Conservation (phyloP, 2,113 vertebrate species). For the Phyllopteryx taeniolatus region DNA sequence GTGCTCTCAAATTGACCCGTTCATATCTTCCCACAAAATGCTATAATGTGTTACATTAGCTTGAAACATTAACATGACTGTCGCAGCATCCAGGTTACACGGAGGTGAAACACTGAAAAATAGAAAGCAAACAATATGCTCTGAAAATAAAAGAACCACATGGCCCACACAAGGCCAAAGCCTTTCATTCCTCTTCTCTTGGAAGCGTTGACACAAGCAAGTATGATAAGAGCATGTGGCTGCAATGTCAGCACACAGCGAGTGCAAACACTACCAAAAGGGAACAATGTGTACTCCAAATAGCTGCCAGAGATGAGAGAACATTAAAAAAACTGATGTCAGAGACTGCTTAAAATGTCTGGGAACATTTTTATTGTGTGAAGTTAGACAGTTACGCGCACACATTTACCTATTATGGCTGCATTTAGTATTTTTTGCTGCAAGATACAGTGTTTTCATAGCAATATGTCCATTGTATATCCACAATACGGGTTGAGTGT, state of each 20-base stretch:
- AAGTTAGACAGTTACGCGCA: not conserved
- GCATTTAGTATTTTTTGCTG: not conserved
- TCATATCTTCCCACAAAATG: not conserved
- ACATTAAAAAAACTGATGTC: not conserved
- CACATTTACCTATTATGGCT: not conserved
- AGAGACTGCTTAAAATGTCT: not conserved
- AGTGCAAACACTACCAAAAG: constrained; percentile 3
- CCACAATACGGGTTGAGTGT: no score
- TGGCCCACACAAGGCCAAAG: not conserved
- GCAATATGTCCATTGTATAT: not conserved
- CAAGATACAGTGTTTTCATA: not conserved
- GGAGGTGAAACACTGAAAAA: not conserved
- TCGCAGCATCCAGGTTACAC: not conserved
- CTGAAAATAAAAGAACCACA: constrained; percentile 1
- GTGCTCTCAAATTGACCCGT: not conserved
- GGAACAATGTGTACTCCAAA: constrained; percentile 4
- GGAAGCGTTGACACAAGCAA: not conserved
- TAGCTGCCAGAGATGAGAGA: not conserved
- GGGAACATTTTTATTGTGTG: not conserved
- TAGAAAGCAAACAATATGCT: not conserved
- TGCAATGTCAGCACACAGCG: not conserved
- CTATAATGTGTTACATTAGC: not conserved
- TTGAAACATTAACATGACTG: not conserved
- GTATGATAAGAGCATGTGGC: constrained; percentile 1
- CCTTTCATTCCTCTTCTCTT: not conserved